Conservation (phyloP, 2,888 invertebrate genomes). For the Drosophila borealis region DNA sequence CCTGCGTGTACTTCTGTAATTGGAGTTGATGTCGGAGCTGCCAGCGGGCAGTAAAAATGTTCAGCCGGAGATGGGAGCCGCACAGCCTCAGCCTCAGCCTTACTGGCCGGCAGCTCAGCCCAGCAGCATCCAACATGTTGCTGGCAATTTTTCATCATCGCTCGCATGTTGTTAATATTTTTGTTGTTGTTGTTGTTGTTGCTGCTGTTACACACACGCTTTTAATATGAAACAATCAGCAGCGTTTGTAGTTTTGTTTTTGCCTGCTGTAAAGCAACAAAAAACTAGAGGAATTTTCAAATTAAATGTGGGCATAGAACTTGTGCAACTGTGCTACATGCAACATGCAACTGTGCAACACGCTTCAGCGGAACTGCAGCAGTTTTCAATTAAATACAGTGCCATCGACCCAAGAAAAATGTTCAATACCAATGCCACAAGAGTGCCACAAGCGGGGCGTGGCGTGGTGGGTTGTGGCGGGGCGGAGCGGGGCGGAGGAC, state of each 20-base stretch:
- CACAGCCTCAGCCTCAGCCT: conserved; percentile 17
- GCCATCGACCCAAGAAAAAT: conserved; percentile 75
- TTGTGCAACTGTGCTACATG: conserved; percentile 47
- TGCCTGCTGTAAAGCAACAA: conserved; percentile 54
- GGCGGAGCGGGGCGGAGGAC: neutral
- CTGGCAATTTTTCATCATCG: conserved; percentile 83
- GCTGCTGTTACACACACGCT: conserved; percentile 64
- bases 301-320: conserved; percentile 70
- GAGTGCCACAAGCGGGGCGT: neutral
- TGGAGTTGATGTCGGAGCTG: conserved; percentile 78
- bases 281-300: conserved; percentile 68
- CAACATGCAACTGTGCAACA: conserved; percentile 36
- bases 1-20: conserved; percentile 80
- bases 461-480: no score
- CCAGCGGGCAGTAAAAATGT: conserved; percentile 65
- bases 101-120: conserved; percentile 8
- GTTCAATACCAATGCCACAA: conserved; percentile 45
- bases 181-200: conserved; percentile 44
- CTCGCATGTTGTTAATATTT: conserved; percentile 70
- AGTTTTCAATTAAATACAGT: conserved; percentile 84
- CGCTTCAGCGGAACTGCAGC: conserved; percentile 58
- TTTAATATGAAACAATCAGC: conserved; percentile 79
- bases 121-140: conserved; percentile 82
- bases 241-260: conserved; percentile 78
- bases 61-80: conserved; percentile 27